phyloP scores from a whole-genome alignment of 2,113 vertebrate genomes.

The Tragelaphus strepsiceros region DNA sequence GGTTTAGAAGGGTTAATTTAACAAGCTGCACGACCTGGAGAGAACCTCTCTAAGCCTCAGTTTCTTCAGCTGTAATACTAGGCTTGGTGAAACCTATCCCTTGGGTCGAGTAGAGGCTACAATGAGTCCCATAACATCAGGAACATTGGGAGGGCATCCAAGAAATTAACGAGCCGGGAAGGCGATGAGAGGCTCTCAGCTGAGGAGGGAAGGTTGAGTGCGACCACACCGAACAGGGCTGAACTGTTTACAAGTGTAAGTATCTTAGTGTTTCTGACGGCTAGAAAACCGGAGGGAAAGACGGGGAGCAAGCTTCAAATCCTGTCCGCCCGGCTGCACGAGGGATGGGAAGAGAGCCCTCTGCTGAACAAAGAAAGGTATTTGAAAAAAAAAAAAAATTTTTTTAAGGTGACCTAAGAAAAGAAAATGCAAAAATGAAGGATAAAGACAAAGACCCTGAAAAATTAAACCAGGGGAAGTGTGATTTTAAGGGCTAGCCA shows the following conservation, averaged over 20 bases:
- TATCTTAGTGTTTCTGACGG: neutral
- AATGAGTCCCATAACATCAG: neutral
- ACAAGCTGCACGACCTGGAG: neutral
- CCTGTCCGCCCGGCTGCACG: neutral
- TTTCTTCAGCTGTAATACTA: neutral
- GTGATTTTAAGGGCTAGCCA: slow-evolving; percentile 30
- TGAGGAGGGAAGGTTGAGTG: neutral
- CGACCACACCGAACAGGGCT: neutral
- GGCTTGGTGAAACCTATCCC: neutral
- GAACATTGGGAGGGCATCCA: neutral
- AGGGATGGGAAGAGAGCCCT: slow-evolving; percentile 67
- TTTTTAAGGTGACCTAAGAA: slow-evolving; percentile 40
- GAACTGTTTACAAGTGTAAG: slow-evolving; percentile 46
- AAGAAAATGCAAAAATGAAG: neutral
- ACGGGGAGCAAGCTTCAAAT: neutral
- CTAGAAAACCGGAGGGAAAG: neutral
- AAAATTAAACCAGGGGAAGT: neutral
- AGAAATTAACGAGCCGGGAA: neutral
- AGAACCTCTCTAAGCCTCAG: slow-evolving; percentile 8
- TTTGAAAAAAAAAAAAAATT: neutral
- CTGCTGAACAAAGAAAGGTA: slow-evolving; percentile 63
- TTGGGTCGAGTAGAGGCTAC: neutral
- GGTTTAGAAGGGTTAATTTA: neutral
- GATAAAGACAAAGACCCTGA: slow-evolving; percentile 53
- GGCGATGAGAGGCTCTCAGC: neutral